Conservation (phyloP, 2,888 invertebrate species). For the Heteropelma amictum region DNA sequence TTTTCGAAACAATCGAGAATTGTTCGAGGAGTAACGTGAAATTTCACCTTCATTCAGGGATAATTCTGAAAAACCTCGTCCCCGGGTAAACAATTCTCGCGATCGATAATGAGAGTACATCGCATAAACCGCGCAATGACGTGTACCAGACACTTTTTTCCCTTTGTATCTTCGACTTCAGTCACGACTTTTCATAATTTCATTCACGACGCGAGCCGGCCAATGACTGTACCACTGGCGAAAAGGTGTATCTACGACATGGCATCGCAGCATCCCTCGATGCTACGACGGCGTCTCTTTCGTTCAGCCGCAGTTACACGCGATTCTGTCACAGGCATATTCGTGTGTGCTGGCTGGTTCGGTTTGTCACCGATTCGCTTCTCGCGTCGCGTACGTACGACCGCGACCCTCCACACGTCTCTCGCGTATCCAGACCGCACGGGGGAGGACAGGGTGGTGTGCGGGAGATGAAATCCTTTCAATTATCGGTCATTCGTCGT, state of each 20-base stretch:
- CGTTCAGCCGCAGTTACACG: not conserved
- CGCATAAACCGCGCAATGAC: not conserved
- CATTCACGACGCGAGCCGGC: slow-evolving; percentile 23
- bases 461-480: not conserved
- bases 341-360: slow-evolving; percentile 5
- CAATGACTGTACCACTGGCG: slow-evolving; percentile 15
- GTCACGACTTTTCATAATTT: slow-evolving; percentile 25
- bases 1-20: too few species aligned
- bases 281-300: not conserved
- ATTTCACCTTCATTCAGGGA: too few species aligned
- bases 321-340: slow-evolving; percentile 27
- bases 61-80: too few species aligned
- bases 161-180: not conserved
- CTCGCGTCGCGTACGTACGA: not conserved
- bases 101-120: not conserved
- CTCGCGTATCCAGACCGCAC: slow-evolving; percentile 32
- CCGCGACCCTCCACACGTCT: slow-evolving; percentile 23
- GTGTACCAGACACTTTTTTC: slow-evolving; percentile 2
- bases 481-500: not conserved
- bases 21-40: too few species aligned
- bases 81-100: too few species aligned
- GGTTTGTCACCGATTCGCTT: slow-evolving; percentile 25
- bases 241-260: not conserved
- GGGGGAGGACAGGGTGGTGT: slow-evolving; percentile 40
- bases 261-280: slow-evolving; percentile 23